phyloP scores from a whole-genome alignment of 1,140 invertebrate genomes.

The Platorchestia sp. region DNA sequence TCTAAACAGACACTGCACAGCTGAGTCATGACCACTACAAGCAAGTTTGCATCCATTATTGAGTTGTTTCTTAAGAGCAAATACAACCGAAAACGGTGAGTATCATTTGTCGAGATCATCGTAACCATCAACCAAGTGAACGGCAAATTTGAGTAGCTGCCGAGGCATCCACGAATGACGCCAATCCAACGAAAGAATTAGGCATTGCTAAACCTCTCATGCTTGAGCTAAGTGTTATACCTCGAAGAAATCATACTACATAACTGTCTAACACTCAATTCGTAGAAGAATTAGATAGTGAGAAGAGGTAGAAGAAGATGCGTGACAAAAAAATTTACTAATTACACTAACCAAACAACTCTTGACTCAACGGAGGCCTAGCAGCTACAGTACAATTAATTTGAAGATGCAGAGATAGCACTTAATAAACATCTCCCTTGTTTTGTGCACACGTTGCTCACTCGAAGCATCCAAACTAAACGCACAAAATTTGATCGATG shows the following conservation, averaged over 20 bases:
- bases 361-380: conserved; percentile 48
- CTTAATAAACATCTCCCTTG: conserved; percentile 20
- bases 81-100: conserved; percentile 48
- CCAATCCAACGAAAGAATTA: conserved; percentile 17
- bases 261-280: conserved; percentile 38
- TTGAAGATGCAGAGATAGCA: conserved; percentile 37
- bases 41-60: conserved; percentile 52
- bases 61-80: conserved; percentile 54
- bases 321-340: conserved; percentile 39
- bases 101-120: conserved; percentile 44
- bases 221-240: conserved; percentile 4
- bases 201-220: not conserved
- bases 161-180: not conserved
- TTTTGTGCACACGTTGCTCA: not conserved
- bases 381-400: conserved; percentile 42
- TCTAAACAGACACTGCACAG: conserved; percentile 51
- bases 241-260: conserved; percentile 40
- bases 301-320: conserved; percentile 47
- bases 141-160: conserved; percentile 12
- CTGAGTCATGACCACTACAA: conserved; percentile 53
- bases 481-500: not conserved
- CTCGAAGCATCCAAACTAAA: conserved; percentile 42
- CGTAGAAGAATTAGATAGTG: conserved; percentile 44
- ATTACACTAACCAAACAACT: conserved; percentile 52
- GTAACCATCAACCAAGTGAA: conserved; percentile 22